These are phyloP conservation scores for Columbina picui DNA, from an alignment of 2,113 vertebrate species.

Conservation along the genomic window DNA sequence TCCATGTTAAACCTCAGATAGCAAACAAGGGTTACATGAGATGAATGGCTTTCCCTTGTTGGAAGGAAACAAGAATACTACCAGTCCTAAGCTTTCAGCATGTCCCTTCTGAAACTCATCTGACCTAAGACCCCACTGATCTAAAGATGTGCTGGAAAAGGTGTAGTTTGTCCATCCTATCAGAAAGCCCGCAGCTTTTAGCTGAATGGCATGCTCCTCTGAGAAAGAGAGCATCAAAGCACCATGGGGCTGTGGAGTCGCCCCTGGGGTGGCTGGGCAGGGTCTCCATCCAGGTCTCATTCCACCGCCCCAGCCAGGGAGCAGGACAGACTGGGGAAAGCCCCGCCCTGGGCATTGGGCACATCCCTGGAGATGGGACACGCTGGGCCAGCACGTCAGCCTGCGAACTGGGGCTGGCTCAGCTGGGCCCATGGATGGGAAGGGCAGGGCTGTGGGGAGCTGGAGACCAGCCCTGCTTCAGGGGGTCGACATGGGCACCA, in stretches of 20 bases:
- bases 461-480: neutral
- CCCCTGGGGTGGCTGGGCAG: fast-evolving
- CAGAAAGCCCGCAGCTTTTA: neutral
- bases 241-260: fast-evolving
- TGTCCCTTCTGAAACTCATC: neutral
- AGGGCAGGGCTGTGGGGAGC: neutral
- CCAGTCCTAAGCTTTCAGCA: neutral
- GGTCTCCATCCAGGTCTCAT: neutral
- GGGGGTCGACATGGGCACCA: neutral
- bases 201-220: neutral
- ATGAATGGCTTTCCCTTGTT: neutral
- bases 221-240: neutral
- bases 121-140: neutral
- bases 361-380: fast-evolving
- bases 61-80: neutral
- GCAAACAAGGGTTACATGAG: neutral
- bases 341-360: fast-evolving
- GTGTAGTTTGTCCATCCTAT: neutral
- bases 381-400: neutral
- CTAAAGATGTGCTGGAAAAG: neutral
- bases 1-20: neutral
- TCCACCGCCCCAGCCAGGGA: neutral
- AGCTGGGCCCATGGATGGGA: fast-evolving
- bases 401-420: fast-evolving
- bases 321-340: neutral